Evolutionary conservation across 2,797 vertebrate species (phyloP), one percentile per base, ranked within the genome.

Genomic region (Melanotaenia maccullochi): DNA sequence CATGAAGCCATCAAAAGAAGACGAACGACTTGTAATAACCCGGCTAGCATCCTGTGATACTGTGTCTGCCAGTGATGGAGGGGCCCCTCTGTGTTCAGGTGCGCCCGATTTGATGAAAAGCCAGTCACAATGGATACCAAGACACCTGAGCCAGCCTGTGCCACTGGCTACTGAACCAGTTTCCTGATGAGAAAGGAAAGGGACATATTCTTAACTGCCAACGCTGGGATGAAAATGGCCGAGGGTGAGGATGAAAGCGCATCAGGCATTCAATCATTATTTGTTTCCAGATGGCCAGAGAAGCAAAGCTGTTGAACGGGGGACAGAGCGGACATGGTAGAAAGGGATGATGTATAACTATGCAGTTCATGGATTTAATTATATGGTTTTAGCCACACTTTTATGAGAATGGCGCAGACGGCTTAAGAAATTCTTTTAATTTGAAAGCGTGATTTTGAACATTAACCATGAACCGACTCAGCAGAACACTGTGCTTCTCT

Each of bases 11-110:
- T 76, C n/a, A 11, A 78, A 54, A 16, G 83, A 79, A 92, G 92
- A 94, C 90, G 87, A 94, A 92, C 91, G 89, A 71, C 79, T 85
- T 54, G 75, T 89, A 92, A 93, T 93, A 92, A 92, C 88, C 83
- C 69, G 76, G 82, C 73, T 35, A 73, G 66, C 64, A 74, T 71
- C 80, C 62, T 56, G 70, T 81, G 84, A 92, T 85, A 87, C 91
- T 85, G 79, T 89, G 81, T 88, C 84, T 83, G 22, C 73, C 20
- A 14, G 78, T 91, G 90, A 89, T 85, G 81, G 90, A 91, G 85
- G 81, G 81, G 85, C 79, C 85, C 73, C 83, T 74, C 57, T 24
- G 77, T 51, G 42, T 78, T 82, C 85, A 79, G 85, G 79, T 56
- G 79, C 78, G 77, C 64, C 75, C 22, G 13, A 72, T 59, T 79